Evolutionary conservation across 2,113 vertebrate species (phyloP), one percentile per base, ranked within the genome.

Genomic region (Cebidichthys violaceus): DNA sequence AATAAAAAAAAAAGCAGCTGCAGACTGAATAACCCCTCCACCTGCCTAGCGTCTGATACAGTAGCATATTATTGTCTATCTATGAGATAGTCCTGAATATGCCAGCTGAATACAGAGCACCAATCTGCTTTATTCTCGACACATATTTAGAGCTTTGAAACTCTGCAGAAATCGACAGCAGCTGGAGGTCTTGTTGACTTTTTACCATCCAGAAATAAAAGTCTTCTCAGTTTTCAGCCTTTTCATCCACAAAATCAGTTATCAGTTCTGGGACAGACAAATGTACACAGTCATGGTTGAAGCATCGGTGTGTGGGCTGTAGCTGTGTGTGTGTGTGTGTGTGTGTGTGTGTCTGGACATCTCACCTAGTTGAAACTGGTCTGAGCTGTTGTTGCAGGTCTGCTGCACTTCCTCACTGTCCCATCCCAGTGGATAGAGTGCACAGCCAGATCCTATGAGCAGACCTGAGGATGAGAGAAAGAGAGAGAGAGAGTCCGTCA

Each of bases 391-490:
- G 86, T 95, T 96, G 92, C 98, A 99, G 54, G 97, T 97, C 94
- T 99, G 98, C 72, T 94, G 95, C 60, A 99, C 96, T 88, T 99
- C 98, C 92, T 99, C 98, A 47, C 98, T 99, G 94, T 97, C 97
- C 98, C 98, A 99, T 84, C 98, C 98, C 93, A 99, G 90, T 18
- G 98, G 98, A 84, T 99, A 99, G 69, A 99, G 96, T 1, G 98
- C 97, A 71, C 98, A 99, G 77, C 98, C 98, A 7, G 98, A 97
- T 39, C 97, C 97, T 0, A 99, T 97, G 90, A 99, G 93, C 91
- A 99, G 93, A 83, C 98, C 98, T 99, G 92, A 20, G 72, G 35
- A 82, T 4, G 20, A 81, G 61, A 86, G 67, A 64, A 20, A 18
- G 18, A 43, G 54, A 41, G 67, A 64, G 20, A 18, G 18, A 43